Conservation (phyloP, 2,888 invertebrate genomes). For the Artemia sinica region DNA sequence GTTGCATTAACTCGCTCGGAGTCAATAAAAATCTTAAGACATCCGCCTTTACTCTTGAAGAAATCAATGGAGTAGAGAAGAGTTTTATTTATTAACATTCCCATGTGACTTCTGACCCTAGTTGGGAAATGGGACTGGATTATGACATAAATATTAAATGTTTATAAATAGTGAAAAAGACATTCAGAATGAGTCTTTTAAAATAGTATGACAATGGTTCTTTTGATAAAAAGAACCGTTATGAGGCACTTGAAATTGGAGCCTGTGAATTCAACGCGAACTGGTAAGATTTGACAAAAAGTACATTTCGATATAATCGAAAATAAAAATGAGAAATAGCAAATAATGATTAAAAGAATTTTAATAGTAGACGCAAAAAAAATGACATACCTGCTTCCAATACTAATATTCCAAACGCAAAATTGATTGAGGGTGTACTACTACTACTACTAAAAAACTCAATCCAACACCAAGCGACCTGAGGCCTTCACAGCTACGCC, state of each 20-base stretch:
- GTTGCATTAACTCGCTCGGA: too few relatives aligned
- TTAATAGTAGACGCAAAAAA: too few relatives aligned
- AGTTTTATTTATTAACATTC: neutral
- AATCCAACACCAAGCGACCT: too few relatives aligned
- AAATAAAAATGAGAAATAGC: neutral
- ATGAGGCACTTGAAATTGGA: neutral
- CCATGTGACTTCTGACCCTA: too few relatives aligned
- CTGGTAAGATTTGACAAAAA: neutral
- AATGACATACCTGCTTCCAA: too few relatives aligned
- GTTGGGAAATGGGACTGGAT: neutral
- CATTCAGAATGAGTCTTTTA: too few relatives aligned
- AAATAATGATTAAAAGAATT: neutral
- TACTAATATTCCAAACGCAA: too few relatives aligned
- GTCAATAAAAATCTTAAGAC: neutral
- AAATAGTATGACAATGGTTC: too few relatives aligned
- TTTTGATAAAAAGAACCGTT: neutral
- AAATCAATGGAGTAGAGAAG: neutral
- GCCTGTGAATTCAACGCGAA: neutral
- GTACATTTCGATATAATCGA: neutral
- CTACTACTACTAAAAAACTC: too few relatives aligned
- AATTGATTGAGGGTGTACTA: too few relatives aligned
- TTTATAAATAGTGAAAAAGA: neutral
- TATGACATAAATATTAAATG: constrained; percentile 10
- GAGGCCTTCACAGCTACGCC: too few relatives aligned
- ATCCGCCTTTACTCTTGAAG: constrained; percentile 12